Base-by-base conservation (phyloP, 2,113 vertebrate species). In the Hydrolagus affinis region DNA sequence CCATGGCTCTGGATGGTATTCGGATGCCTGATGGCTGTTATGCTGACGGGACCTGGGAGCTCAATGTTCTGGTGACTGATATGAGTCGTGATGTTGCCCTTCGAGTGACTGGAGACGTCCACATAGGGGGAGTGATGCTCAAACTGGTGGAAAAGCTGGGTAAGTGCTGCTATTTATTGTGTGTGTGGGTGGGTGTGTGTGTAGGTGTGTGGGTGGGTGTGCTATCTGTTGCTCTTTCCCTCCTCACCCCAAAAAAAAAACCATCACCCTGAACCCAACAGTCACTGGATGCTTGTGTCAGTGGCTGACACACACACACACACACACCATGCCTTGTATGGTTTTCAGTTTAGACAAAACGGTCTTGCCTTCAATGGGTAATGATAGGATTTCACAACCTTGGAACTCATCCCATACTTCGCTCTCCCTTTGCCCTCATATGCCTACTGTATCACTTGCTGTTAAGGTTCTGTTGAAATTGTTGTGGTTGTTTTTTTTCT, bases 11-110 rank as follows among this genome's bases (percentile, higher is more conserved):
- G 94, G 97, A 98, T 87, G 97, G 97, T 92, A 99, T 98, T 91
- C 94, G 97, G 92, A 98, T 99, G 97, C 96, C 97, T 87, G 97
- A 99, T 93, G 97, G 97, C 95, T 98, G 96, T 91, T 99, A 98
- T 70, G 97, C 97, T 11, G 97, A 99, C 0, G 97, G 97, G 90
- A 99, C 97, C 0, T 99, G 97, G 97, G 97, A 98, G 89, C 89
- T 99, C 90, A 97, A 95, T 89, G 97, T 99, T 91, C 95, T 97
- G 86, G 96, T 98, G 89, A 99, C 97, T 1, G 97, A 98, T 90
- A 94, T 99, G 89, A 94, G 95, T 90, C 94, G 96, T 89, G 97
- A 98, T 86, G 97, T 98, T 88, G 97, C 96, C 64, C 93, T 98
- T 85, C 89, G 97, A 90, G 97, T 98, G 88, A 98, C 97, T 0